phyloP scores from a whole-genome alignment of 92 coral and sea anemone genomes.

The Muricea muricata region DNA sequence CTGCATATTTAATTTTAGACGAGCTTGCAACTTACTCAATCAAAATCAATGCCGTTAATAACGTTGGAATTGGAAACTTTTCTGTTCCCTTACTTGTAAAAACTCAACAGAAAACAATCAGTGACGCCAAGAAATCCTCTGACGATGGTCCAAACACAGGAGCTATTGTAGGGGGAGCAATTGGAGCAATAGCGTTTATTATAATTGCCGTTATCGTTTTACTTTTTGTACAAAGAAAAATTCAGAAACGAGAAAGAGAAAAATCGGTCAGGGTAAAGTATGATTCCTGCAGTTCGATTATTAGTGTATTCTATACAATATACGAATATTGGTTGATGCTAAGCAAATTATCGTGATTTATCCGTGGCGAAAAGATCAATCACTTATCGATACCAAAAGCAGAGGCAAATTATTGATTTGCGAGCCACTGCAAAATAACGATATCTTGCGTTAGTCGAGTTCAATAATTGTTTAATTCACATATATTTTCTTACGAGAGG shows the following conservation, averaged over 20 bases:
- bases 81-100: not conserved
- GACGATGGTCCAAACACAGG: not conserved
- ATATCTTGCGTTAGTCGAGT: too few species aligned
- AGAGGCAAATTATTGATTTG: too few species aligned
- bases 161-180: not conserved
- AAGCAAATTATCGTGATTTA: not conserved
- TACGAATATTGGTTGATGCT: too few species aligned
- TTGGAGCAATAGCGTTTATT: not conserved
- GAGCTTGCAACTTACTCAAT: not conserved
- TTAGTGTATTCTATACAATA: not conserved
- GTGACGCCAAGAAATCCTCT: not conserved
- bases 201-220: not conserved
- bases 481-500: too few species aligned
- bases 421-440: too few species aligned
- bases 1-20: not conserved
- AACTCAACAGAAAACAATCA: not conserved
- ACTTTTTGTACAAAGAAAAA: not conserved
- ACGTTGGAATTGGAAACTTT: constrained; percentile 3
- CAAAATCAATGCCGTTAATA: not conserved
- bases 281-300: not conserved
- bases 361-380: too few species aligned
- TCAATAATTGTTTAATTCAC: too few species aligned
- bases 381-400: too few species aligned
- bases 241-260: not conserved
- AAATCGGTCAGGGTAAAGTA: constrained; percentile 5